Base-by-base conservation (phyloP, 1,140 invertebrate genomes). In the Lepeophtheirus salmonis region DNA sequence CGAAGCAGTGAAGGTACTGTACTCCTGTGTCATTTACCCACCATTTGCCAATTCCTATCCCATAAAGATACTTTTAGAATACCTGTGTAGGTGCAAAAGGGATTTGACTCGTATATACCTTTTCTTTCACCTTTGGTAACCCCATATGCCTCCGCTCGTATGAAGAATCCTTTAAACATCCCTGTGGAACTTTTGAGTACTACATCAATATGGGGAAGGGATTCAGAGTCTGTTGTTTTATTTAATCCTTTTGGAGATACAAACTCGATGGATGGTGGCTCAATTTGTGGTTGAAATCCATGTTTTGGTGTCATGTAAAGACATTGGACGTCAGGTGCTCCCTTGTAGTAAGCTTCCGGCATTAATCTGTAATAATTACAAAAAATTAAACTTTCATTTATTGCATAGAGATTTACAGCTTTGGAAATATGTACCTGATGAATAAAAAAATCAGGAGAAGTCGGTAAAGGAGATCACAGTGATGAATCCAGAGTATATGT, bases 261-360 rank as follows among this genome's bases (percentile, higher is more conserved):
- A n/a, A 41, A 41, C n/a, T 41, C 30, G 30, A 41, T 41, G 30
- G 30, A n/a, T 41, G 30, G 30, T 41, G 30, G n/a, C 6, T 14
- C 2, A 20, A 54, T 54, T 20, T 54, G 52, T n/a, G 52, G 52
- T 23, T 54, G 52, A 24, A 54, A 54, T n/a, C 52, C 52, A 23
- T 54, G 52, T 20, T 54, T 54, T 20, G 52, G 52, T n/a, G 52
- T 54, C 52, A 54, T 54, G 17, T 54, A 54, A 21, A 21, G 18
- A 54, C 52, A 54, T 54, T 54, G 52, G 17, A 24, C 20, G n/a
- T 21, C 17, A 21, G 52, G 52, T 14, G 52, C 52, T 21, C 52
- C 52, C 21, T 20, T 54, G 20, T 20, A 54, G 23, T 54, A 54
- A n/a, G 52, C 30, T 41, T 41, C n/a, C 6, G 30, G n/a, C 30